These are phyloP conservation scores for Dromas ardeola DNA, from an alignment of 2,113 vertebrate genomes.

Conservation along the genomic window DNA sequence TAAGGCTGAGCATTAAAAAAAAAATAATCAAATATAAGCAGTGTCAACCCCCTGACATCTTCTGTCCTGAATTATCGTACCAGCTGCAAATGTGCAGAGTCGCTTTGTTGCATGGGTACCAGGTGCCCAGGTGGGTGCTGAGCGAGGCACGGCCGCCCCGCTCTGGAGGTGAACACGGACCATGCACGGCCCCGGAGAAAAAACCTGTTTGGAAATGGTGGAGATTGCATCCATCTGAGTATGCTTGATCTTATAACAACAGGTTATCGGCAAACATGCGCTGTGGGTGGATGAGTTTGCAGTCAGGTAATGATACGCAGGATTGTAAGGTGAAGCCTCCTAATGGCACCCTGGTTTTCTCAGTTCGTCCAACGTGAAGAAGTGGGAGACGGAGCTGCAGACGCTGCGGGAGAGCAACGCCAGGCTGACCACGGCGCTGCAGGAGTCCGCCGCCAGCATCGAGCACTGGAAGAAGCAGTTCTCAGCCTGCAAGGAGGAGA, in stretches of 20 bases:
- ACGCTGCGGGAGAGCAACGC: conserved; percentile 91
- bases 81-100: background rate
- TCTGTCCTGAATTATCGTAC: background rate
- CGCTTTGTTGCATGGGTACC: background rate
- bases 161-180: background rate
- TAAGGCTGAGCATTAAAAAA: conserved; percentile 4
- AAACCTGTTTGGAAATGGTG: background rate
- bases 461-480: conserved; percentile 96
- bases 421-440: conserved; percentile 84
- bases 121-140: background rate
- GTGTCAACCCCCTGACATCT: background rate
- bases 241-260: background rate
- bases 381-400: conserved; percentile 94
- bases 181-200: accelerated
- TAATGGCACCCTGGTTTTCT: background rate
- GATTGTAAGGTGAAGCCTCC: background rate
- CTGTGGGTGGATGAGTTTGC: accelerated
- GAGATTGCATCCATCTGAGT: background rate
- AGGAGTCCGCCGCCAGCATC: conserved; percentile 88
- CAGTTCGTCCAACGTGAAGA: conserved; percentile 90
- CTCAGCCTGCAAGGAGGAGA: conserved; percentile 88
- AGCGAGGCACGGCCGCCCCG: accelerated
- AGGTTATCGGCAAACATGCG: background rate
- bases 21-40: background rate
- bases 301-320: background rate